Conservation (phyloP, 2,797 vertebrate species). For the Bucorvus abyssinicus region DNA sequence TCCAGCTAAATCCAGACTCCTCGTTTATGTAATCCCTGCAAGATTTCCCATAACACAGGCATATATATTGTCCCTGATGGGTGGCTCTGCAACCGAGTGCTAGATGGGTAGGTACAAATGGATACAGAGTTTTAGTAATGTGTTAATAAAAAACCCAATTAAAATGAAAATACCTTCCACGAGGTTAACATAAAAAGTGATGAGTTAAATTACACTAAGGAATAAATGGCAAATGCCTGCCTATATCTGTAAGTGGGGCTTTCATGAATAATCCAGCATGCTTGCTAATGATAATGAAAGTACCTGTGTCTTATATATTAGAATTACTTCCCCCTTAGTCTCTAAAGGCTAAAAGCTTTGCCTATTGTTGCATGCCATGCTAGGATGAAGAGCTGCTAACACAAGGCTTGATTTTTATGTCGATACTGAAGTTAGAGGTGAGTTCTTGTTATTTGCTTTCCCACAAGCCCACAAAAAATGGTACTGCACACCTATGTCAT, state of each 20-base stretch:
- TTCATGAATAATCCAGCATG: slow-evolving; percentile 39
- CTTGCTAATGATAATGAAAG: slow-evolving; percentile 32
- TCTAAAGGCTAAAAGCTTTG: slow-evolving; percentile 24
- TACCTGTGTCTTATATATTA: not conserved
- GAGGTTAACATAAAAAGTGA: slow-evolving; percentile 23
- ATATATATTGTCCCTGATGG: not conserved
- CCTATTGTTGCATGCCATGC: not conserved
- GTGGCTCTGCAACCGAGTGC: not conserved
- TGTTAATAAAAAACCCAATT: slow-evolving; percentile 21
- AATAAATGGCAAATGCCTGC: slow-evolving; percentile 38
- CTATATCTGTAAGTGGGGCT: not conserved
- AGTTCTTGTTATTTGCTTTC: not conserved
- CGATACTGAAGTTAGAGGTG: not conserved
- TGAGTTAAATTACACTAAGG: slow-evolving; percentile 22
- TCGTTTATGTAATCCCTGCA: not conserved
- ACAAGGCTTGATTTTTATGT: slow-evolving; percentile 18
- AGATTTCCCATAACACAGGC: not conserved
- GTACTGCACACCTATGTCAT: not conserved
- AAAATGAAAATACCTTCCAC: slow-evolving; percentile 31
- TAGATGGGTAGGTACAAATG: not conserved
- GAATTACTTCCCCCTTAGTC: not conserved
- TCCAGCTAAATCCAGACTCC: not conserved
- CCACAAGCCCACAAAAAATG: not conserved
- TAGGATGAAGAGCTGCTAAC: not conserved
- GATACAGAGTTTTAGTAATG: not conserved